Conservation (phyloP, 2,797 vertebrate species). For the Lacerta bilineata region DNA sequence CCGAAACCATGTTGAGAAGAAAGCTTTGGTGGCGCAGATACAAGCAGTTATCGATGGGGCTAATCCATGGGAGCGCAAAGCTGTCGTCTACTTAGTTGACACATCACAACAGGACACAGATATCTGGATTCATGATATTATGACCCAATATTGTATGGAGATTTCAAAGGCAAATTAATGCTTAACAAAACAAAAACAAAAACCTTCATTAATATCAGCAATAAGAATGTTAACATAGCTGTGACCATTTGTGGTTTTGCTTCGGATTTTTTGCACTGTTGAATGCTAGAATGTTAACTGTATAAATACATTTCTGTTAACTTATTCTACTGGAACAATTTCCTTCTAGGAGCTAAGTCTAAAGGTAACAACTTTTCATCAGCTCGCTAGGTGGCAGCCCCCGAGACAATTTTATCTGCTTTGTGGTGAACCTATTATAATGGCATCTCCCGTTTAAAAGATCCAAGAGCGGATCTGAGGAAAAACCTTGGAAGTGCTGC, state of each 20-base stretch:
- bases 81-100: constrained; percentile 91
- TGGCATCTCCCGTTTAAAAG: background rate
- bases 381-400: background rate
- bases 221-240: constrained; percentile 75
- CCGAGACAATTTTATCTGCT: background rate
- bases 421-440: background rate
- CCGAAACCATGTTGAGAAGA: constrained; percentile 93
- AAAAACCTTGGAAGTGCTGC: background rate
- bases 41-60: constrained; percentile 82
- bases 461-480: background rate
- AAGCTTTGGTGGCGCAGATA: constrained; percentile 90
- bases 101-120: constrained; percentile 87
- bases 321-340: background rate
- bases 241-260: constrained; percentile 53
- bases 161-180: constrained; percentile 79
- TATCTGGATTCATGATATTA: constrained; percentile 93
- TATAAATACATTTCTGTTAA: constrained; percentile 62
- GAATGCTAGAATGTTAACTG: constrained; percentile 74
- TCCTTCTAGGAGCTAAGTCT: background rate
- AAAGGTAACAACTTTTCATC: background rate
- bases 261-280: constrained; percentile 78
- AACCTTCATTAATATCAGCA: constrained; percentile 70
- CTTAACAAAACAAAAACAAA: constrained; percentile 53
- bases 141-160: constrained; percentile 84
- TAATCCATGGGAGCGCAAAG: constrained; percentile 84